Conservation (phyloP, 2,797 vertebrate genomes). For the Molossus alvarezi region DNA sequence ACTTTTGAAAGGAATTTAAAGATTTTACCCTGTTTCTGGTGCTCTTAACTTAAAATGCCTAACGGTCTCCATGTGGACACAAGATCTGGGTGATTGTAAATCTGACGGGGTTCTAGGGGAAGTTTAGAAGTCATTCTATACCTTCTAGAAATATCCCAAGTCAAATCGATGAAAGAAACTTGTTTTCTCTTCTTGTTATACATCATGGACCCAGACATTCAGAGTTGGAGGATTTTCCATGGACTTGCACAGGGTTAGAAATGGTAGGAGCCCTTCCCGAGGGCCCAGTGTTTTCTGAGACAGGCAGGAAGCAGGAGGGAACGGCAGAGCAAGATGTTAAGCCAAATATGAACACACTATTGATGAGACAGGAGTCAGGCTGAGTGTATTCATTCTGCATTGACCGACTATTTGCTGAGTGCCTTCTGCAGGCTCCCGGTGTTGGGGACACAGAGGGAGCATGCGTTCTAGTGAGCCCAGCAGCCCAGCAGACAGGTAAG, state of each 20-base stretch:
- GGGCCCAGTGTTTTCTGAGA: not conserved
- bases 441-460: not conserved
- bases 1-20: constrained; percentile 44
- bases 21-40: constrained; percentile 26
- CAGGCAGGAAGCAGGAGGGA: not conserved
- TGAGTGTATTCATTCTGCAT: not conserved
- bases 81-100: not conserved
- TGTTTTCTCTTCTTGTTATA: not conserved
- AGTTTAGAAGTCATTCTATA: not conserved
- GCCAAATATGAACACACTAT: not conserved
- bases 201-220: not conserved
- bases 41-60: not conserved
- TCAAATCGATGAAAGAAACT: not conserved
- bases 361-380: not conserved
- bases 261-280: not conserved
- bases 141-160: constrained; percentile 9
- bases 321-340: not conserved
- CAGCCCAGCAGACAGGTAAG: not conserved
- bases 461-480: not conserved
- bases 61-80: not conserved
- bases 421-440: not conserved
- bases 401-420: not conserved
- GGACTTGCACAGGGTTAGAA: not conserved
- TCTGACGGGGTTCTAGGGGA: not conserved
- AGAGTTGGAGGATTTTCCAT: not conserved